These are phyloP conservation scores for Leptinotarsa tumamoca DNA, from an alignment of 2,888 invertebrate genomes.

Conservation along the genomic window DNA sequence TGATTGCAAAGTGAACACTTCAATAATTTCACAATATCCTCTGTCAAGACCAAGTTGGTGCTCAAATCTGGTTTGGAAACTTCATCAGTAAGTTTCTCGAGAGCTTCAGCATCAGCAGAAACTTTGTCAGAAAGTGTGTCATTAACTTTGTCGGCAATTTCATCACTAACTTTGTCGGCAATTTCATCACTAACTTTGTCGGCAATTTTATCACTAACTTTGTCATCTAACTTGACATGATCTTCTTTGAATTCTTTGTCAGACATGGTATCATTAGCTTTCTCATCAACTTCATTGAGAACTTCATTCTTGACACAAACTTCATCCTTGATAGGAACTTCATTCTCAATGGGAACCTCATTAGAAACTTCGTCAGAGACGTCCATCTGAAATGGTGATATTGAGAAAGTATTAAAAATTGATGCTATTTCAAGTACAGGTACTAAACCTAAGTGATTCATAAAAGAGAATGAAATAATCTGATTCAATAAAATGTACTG, in stretches of 20 bases:
- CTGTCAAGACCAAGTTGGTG: constrained; percentile 26
- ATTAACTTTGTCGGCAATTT: neutral
- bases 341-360: neutral
- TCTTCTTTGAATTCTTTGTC: neutral
- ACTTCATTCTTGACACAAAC: neutral
- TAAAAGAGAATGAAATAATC: too few species aligned
- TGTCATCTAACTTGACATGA: neutral
- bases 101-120: neutral
- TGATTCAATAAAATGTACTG: too few species aligned
- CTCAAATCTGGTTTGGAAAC: neutral
- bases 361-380: neutral
- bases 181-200: neutral
- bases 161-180: neutral
- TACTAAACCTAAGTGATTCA: too few species aligned
- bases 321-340: neutral
- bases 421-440: too few species aligned
- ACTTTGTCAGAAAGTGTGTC: neutral
- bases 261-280: too few species aligned
- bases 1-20: constrained; percentile 39
- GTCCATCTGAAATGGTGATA: constrained; percentile 9
- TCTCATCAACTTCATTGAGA: too few species aligned
- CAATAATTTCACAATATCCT: constrained; percentile 31
- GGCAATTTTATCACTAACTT: neutral
- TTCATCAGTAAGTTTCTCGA: neutral
- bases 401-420: neutral